Conservation (phyloP, 2,113 vertebrate species). For the Chaenocephalus aceratus region DNA sequence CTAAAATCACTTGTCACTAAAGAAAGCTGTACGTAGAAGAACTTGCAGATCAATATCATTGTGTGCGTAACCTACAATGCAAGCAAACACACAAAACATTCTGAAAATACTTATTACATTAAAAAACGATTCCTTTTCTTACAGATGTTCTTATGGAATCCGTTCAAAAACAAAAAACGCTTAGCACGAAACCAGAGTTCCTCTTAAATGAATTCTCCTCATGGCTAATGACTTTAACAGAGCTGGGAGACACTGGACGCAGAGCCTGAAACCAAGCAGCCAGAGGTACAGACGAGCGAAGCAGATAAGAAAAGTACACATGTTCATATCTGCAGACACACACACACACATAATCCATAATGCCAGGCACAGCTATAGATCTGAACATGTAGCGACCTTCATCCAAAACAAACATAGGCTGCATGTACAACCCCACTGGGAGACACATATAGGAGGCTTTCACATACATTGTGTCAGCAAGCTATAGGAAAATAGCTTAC, state of each 20-base stretch:
- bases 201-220: conserved; percentile 23
- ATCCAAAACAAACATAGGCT: conserved; percentile 1
- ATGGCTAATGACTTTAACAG: conserved; percentile 62
- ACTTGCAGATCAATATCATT: background rate
- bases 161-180: background rate
- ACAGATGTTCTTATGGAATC: background rate
- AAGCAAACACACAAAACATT: background rate
- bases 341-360: conserved; percentile 2
- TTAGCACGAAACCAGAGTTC: conserved; percentile 24
- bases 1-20: background rate
- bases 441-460: conserved; percentile 18
- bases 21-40: background rate
- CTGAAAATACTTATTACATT: background rate
- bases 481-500: background rate
- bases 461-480: background rate
- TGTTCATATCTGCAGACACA: background rate
- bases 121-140: background rate
- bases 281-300: conserved; percentile 11
- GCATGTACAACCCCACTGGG: background rate
- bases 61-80: background rate
- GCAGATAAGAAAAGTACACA: background rate
- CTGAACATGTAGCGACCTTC: background rate
- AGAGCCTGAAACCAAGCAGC: conserved; percentile 14
- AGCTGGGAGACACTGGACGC: background rate
- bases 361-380: background rate